phyloP scores from a whole-genome alignment of 2,797 vertebrate species.

The Ciconia nigra region DNA sequence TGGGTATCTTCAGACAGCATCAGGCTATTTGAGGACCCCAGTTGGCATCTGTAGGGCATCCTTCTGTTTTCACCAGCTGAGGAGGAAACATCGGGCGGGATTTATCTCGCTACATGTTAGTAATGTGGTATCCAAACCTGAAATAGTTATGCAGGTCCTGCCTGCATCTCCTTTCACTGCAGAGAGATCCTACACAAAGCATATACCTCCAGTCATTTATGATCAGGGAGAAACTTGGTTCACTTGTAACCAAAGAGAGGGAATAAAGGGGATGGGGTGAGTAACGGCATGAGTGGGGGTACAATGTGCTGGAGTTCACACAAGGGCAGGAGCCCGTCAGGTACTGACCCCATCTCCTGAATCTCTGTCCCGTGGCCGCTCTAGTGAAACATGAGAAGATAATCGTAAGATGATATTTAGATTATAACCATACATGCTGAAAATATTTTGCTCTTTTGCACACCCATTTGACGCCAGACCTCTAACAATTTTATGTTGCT shows the following conservation, averaged over 20 bases:
- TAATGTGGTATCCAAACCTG: not conserved
- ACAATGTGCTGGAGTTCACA: not conserved
- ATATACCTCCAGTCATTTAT: not conserved
- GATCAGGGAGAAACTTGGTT: not conserved
- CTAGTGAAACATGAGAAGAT: not conserved
- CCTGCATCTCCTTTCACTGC: not conserved
- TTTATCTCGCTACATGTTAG: not conserved
- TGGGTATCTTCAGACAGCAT: not conserved
- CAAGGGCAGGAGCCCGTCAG: not conserved
- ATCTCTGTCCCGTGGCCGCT: not conserved
- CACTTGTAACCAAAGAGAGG: not conserved
- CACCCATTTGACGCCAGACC: not conserved
- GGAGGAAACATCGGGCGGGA: not conserved
- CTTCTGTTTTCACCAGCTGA: not conserved
- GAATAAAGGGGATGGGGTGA: not conserved
- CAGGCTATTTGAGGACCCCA: not conserved
- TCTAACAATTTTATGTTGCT: not conserved
- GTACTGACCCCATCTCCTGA: not conserved
- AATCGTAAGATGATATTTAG: not conserved
- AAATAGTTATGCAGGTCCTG: not conserved
- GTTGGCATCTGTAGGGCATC: not conserved
- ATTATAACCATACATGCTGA: not conserved
- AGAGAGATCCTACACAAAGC: not conserved
- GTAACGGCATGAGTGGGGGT: rapidly evolving
- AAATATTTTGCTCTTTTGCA: not conserved